These are phyloP conservation scores for Furcula furcula DNA, from an alignment of 2,888 invertebrate genomes.

Conservation along the genomic window DNA sequence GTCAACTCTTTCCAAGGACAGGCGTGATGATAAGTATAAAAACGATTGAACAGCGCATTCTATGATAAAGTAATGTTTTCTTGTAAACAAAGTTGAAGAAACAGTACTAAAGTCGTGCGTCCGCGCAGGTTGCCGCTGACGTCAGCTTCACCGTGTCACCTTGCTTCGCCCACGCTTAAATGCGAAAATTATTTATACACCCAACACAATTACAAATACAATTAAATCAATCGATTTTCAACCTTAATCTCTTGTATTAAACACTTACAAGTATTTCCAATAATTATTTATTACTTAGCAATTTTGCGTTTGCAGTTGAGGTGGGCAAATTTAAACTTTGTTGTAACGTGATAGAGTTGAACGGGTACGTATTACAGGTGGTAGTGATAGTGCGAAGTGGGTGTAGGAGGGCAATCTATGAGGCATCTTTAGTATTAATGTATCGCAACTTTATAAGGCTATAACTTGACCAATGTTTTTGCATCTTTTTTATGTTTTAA, in stretches of 20 bases:
- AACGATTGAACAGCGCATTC: neutral
- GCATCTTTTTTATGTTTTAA: no score
- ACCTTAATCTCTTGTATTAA: constrained; percentile 18
- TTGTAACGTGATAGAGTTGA: neutral
- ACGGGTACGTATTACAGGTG: constrained; percentile 2
- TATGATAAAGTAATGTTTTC: neutral
- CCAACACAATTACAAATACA: constrained; percentile 10
- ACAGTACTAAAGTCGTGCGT: constrained; percentile 6
- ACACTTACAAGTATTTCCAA: constrained; percentile 5
- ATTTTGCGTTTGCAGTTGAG: constrained; percentile 2
- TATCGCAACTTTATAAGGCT: constrained; percentile 14
- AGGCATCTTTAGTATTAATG: constrained; percentile 21
- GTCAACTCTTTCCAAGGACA: no score
- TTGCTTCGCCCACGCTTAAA: constrained; percentile 44
- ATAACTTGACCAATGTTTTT: constrained; percentile 17
- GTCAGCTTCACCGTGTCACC: constrained; percentile 56
- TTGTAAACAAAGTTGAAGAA: neutral
- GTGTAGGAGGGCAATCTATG: constrained; percentile 28
- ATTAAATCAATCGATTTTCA: constrained; percentile 11
- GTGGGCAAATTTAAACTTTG: constrained; percentile 14
- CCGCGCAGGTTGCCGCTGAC: constrained; percentile 40
- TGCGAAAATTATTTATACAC: constrained; percentile 32
- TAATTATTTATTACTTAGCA: constrained; percentile 15
- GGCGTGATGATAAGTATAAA: neutral
- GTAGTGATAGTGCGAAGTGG: constrained; percentile 7